Evolutionary conservation across 2,113 vertebrate species (phyloP).

Genomic region (Salvelinus namaycush): DNA sequence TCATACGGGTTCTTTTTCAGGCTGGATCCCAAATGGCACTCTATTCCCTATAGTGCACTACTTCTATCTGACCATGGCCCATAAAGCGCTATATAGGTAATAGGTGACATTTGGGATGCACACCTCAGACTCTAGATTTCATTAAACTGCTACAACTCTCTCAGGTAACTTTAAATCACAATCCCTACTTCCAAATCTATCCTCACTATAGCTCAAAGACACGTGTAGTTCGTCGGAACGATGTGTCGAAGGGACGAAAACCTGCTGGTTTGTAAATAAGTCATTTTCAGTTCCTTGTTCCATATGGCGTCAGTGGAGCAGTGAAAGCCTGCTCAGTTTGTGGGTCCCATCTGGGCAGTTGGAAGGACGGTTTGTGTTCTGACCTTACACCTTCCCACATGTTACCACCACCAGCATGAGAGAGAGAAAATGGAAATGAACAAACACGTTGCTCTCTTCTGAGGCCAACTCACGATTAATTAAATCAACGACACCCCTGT

Average conservation of each 20-base stretch:
- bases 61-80: too few species aligned
- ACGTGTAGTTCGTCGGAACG: neutral
- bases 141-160: too few species aligned
- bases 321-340: neutral
- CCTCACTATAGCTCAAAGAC: neutral
- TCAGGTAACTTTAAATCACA: too few species aligned
- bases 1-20: too few species aligned
- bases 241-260: neutral
- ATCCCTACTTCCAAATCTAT: neutral
- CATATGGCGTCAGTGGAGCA: neutral
- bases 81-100: too few species aligned
- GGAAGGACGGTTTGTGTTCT: neutral
- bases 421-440: neutral
- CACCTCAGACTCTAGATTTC: too few species aligned
- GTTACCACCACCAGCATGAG: neutral
- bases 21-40: too few species aligned
- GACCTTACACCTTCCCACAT: neutral
- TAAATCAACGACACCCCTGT: neutral
- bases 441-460: slow-evolving; percentile 3
- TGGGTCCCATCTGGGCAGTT: slow-evolving; percentile 1
- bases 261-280: slow-evolving; percentile 10
- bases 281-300: neutral
- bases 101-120: too few species aligned
- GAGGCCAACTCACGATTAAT: neutral
- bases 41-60: too few species aligned